Percentiles rank a stretch among this genome's conserved stretches.
Conservation (phyloP, 2,113 vertebrate genomes). For the Caranx ignobilis region DNA sequence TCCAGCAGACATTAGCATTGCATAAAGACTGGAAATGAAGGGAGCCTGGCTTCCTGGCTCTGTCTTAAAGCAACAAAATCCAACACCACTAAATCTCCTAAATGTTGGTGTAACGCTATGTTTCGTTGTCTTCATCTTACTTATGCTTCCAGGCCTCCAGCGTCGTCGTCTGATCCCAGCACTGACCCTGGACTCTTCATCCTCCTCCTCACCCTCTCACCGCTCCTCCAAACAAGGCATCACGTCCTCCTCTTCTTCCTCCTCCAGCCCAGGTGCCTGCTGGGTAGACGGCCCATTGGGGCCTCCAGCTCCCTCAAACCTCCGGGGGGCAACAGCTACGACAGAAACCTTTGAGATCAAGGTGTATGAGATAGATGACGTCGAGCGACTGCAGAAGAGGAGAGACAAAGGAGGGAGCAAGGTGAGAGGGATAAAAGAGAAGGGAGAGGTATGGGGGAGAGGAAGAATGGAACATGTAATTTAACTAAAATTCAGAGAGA, state of each 20-base stretch:
- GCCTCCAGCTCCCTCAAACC: constrained; percentile 72
- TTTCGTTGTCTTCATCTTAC: background rate
- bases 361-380: constrained; percentile 98
- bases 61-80: too few species aligned
- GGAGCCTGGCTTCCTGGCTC: too few species aligned
- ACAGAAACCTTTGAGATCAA: constrained; percentile 97
- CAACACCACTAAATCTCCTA: too few species aligned
- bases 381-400: constrained; percentile 93
- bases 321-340: constrained; percentile 75
- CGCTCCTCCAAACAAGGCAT: constrained; percentile 86
- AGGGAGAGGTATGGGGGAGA: background rate
- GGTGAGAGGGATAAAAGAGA: constrained; percentile 80
- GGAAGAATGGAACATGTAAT: background rate
- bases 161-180: constrained; percentile 92
- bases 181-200: constrained; percentile 88
- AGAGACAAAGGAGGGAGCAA: constrained; percentile 86
- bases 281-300: constrained; percentile 96
- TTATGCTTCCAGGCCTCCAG: constrained; percentile 88
- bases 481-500: background rate
- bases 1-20: too few species aligned
- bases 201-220: constrained; percentile 86
- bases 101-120: background rate
- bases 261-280: constrained; percentile 89
- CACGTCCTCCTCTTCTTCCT: constrained; percentile 86
- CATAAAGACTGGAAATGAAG: too few species aligned